Evolutionary conservation across 2,888 invertebrate genomes (phyloP), one percentile per base, ranked within the genome.

Genomic region (Thereva nobilitata): DNA sequence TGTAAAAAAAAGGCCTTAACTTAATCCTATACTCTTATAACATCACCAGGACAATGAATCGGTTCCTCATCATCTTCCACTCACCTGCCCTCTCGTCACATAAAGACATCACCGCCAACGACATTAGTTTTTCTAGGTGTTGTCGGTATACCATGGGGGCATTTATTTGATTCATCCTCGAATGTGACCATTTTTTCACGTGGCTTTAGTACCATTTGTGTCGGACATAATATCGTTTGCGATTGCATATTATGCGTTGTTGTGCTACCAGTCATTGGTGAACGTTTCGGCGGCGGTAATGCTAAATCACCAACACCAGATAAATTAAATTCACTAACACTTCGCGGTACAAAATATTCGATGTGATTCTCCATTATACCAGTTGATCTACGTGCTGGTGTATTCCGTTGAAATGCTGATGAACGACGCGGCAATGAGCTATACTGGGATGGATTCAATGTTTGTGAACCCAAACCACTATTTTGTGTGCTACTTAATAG

Each of bases 311-410:
- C 83, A 6, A 87, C 85, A 45, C 90, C 87, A 0, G 88, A 86
- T 67, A 92, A 79, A 77, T 92, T 90, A 76, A 92, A 92, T 77
- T 92, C 92, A 80, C 92, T 92, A 67, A 92, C 85, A 79, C 91
- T 91, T 67, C 92, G 84, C 69, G 92, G 92, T 70, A 92, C 91
- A 78, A 92, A 92, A 79, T 92, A 92, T 77, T 92, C 92, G 67
- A 91, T 83, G 70, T 89, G 85, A 54, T 86, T 86, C 73, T 87
- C 88, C 63, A 84, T 83, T 76, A 78, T 77, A 64, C 85, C 82
- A 23, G 85, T 85, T 35, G 88, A 89, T 54, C 88, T 83, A 23
- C 90, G 83, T 37, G 85, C 84, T 1, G 89, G 87, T 9, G 86
- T 84, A 70, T 87, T 87, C 47, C 90, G 83, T 71, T 87, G 86